Evolutionary conservation across 1,140 invertebrate species (phyloP).

Genomic region (Phenacoccus solenopsis): DNA sequence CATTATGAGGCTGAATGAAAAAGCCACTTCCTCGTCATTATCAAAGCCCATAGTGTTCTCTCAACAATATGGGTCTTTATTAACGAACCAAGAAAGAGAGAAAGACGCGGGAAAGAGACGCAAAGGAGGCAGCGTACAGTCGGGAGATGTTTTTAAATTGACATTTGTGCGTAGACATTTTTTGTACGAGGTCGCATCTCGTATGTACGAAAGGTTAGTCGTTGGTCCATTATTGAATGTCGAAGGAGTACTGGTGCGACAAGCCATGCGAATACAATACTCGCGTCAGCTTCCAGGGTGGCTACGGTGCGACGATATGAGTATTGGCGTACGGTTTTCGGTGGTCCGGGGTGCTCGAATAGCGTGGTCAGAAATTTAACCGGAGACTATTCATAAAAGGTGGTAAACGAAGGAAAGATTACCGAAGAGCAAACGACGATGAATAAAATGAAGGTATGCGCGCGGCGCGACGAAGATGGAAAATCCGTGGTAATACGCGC

Average conservation of each 20-base stretch:
- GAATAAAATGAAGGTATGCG: constrained; percentile 8
- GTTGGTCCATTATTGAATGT: background rate
- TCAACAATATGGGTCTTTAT: constrained; percentile 9
- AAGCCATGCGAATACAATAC: background rate
- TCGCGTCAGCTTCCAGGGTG: background rate
- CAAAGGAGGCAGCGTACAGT: no score
- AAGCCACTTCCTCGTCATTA: constrained; percentile 13
- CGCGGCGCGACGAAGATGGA: background rate
- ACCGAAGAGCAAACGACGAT: background rate
- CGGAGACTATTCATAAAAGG: constrained; percentile 7
- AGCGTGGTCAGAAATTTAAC: background rate
- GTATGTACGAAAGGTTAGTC: no score
- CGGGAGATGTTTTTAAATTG: constrained; percentile 15
- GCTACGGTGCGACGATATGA: background rate
- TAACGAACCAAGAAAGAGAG: background rate
- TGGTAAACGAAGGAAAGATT: constrained; percentile 13
- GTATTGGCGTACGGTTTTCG: background rate
- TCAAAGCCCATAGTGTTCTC: constrained; percentile 8
- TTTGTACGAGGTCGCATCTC: constrained; percentile 3
- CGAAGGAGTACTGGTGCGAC: background rate
- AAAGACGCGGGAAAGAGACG: background rate
- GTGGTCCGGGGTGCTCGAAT: background rate
- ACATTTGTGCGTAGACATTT: constrained; percentile 14
- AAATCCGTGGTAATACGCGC: background rate
- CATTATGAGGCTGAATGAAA: constrained; percentile 12